A percentile compares a stretch with the other conserved stretches of the same genome.
phyloP scores from a whole-genome alignment of 2,888 invertebrate genomes.

The Criorhina ranunculi region DNA sequence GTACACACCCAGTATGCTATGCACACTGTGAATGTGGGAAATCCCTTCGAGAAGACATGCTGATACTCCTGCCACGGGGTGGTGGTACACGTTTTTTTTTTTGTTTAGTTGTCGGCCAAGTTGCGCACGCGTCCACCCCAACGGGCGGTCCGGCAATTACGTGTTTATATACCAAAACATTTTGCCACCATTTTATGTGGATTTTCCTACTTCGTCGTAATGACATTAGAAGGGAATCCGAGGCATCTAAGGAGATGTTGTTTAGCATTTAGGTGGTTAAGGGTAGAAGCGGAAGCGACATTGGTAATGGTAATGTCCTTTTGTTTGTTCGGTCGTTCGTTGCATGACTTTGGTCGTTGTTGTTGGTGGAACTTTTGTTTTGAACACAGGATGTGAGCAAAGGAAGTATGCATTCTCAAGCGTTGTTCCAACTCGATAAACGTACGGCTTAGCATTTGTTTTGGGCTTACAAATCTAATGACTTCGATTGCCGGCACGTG shows the following conservation, averaged over 20 bases:
- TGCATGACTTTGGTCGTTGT: conserved; percentile 72
- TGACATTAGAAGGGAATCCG: conserved; percentile 64
- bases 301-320: conserved; percentile 77
- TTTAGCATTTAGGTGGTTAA: conserved; percentile 60
- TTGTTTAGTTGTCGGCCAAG: conserved; percentile 31
- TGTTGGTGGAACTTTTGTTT: conserved; percentile 11
- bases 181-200: conserved; percentile 77
- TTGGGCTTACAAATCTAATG: conserved; percentile 76
- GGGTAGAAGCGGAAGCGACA: conserved; percentile 67
- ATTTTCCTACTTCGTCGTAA: conserved; percentile 73
- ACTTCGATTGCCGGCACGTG: conserved; percentile 80
- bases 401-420: conserved; percentile 72
- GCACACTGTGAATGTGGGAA: conserved; percentile 19
- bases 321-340: conserved; percentile 72
- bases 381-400: conserved; percentile 55
- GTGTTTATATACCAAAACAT: conserved; percentile 77
- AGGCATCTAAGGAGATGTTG: conserved; percentile 52
- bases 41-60: conserved; percentile 48
- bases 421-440: conserved; percentile 73
- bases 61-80: conserved; percentile 32
- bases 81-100: conserved; percentile 1
- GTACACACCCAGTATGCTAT: conserved; percentile 51
- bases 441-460: conserved; percentile 62
- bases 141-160: conserved; percentile 79
- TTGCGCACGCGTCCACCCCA: conserved; percentile 78